Evolutionary conservation across 2,113 vertebrate species (phyloP).

Genomic region (Chlamydotis undulata): DNA sequence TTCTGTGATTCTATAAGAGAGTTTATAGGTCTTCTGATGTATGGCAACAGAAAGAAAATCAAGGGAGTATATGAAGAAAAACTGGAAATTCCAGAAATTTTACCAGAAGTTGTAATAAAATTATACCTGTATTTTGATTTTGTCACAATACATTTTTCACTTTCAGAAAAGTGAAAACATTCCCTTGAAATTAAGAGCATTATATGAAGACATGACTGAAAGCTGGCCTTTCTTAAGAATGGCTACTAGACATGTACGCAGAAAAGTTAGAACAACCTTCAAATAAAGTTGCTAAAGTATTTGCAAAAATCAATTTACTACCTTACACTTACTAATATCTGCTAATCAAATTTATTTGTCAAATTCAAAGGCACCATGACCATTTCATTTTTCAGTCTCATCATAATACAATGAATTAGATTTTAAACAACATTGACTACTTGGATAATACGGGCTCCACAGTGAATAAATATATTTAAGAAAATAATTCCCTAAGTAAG

Average conservation of each 20-base stretch:
- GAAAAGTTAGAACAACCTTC: neutral
- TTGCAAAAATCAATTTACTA: neutral
- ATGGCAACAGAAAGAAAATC: neutral
- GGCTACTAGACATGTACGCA: neutral
- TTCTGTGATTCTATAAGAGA: neutral
- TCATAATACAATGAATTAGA: neutral
- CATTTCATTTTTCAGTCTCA: neutral
- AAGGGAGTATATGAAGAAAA: neutral
- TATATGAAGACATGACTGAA: neutral
- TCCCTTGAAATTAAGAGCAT: neutral
- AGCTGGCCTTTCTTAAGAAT: neutral
- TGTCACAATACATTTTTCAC: neutral
- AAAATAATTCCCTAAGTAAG: neutral
- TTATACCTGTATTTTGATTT: neutral
- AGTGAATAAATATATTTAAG: neutral
- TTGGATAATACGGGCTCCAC: neutral
- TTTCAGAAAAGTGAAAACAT: neutral
- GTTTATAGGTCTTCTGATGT: neutral
- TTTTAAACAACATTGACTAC: neutral
- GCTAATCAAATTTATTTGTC: neutral
- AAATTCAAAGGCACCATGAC: neutral
- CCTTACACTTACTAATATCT: neutral
- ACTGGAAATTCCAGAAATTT: neutral
- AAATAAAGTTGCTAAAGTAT: neutral
- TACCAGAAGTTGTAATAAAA: neutral